A percentile compares a stretch with the other conserved stretches of the same genome.
Conservation (phyloP, 1,140 invertebrate genomes). For the Macrobrachium rosenbergii region DNA sequence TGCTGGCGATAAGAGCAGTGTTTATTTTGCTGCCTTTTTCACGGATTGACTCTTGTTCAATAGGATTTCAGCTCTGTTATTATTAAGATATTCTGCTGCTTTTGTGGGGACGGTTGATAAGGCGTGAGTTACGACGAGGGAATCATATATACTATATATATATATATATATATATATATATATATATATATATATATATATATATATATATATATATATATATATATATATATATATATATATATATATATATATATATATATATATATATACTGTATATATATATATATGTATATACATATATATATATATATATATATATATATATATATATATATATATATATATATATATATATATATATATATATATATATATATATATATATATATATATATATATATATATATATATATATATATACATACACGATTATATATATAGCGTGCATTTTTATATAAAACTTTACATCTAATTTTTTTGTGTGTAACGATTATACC, state of each 20-base stretch:
- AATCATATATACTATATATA: no score
- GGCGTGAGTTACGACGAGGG: background rate
- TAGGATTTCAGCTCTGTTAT: background rate
- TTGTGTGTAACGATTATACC: no score
- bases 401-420: no score
- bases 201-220: conserved; percentile 18
- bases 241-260: conserved; percentile 27
- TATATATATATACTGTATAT: conserved; percentile 1
- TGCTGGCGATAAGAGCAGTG: no score
- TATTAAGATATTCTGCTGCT: background rate
- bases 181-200: conserved; percentile 3
- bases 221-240: conserved; percentile 29
- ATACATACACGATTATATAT: no score
- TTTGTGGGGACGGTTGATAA: background rate
- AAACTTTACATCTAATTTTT: no score
- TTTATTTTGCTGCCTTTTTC: no score
- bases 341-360: no score
- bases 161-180: background rate
- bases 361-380: no score
- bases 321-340: background rate
- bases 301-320: background rate
- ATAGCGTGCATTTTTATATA: no score
- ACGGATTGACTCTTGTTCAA: background rate
- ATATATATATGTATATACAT: background rate
- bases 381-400: no score